Conservation (phyloP, 1,140 invertebrate genomes). For the Drosophila santomea region DNA sequence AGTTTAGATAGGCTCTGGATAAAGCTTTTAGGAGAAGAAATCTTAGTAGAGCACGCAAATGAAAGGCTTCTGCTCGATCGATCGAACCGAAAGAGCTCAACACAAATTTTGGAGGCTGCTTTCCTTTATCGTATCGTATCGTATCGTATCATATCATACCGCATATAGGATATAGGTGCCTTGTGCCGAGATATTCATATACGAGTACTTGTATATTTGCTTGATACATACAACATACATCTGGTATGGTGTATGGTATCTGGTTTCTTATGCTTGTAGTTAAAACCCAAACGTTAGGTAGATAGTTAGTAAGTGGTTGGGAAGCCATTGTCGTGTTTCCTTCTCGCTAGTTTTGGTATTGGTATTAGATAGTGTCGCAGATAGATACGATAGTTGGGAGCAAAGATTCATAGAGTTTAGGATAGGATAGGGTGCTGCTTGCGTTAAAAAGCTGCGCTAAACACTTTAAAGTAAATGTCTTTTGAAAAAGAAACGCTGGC, state of each 20-base stretch:
- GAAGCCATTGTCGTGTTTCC: conserved; percentile 67
- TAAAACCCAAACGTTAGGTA: conserved; percentile 68
- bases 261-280: conserved; percentile 26
- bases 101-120: conserved; percentile 29
- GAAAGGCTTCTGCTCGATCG: conserved; percentile 38
- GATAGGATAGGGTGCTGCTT: conserved; percentile 18
- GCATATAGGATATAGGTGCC: conserved; percentile 54
- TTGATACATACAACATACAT: conserved; percentile 48
- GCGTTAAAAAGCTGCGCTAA: conserved; percentile 77
- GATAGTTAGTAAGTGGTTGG: conserved; percentile 70
- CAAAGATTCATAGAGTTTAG: conserved; percentile 58
- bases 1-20: conserved; percentile 63
- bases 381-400: conserved; percentile 65
- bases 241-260: background rate
- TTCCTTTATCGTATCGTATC: conserved; percentile 25
- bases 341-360: conserved; percentile 34
- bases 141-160: conserved; percentile 31
- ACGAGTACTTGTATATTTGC: conserved; percentile 9
- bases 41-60: conserved; percentile 59
- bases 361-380: conserved; percentile 38
- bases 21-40: conserved; percentile 59
- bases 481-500: conserved; percentile 74
- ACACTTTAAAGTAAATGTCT: conserved; percentile 82
- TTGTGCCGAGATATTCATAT: conserved; percentile 59
- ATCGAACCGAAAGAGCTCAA: conserved; percentile 16